Evolutionary conservation across 2,797 vertebrate genomes (phyloP).

Genomic region (Oceanodroma leucorhoa): DNA sequence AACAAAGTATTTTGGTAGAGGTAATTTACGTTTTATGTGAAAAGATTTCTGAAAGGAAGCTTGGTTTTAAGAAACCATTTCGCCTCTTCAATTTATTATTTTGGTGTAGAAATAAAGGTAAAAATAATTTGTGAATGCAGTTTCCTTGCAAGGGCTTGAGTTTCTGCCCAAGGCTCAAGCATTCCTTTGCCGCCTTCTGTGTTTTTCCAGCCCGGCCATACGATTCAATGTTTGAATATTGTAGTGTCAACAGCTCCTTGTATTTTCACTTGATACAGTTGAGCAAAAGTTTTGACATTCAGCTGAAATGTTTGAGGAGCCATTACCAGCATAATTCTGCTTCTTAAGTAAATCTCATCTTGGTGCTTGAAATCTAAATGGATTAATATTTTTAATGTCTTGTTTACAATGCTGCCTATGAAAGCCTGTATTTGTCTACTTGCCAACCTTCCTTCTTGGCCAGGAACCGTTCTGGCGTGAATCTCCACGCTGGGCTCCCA

Average conservation of each 20-base stretch:
- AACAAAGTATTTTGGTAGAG: background rate
- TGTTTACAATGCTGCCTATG: constrained; percentile 67
- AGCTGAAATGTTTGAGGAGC: constrained; percentile 45
- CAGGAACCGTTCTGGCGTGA: constrained; percentile 60
- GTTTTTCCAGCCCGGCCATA: constrained; percentile 29
- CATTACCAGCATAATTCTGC: constrained; percentile 40
- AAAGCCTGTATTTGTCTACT: constrained; percentile 64
- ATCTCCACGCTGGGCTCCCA: constrained; percentile 60
- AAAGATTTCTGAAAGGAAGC: constrained; percentile 36
- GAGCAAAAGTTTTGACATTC: constrained; percentile 35
- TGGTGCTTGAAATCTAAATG: constrained; percentile 50
- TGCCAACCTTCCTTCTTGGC: constrained; percentile 70
- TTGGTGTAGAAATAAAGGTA: background rate
- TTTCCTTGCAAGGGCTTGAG: constrained; percentile 28
- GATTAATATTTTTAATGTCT: constrained; percentile 68
- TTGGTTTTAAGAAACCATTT: background rate
- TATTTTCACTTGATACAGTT: constrained; percentile 39
- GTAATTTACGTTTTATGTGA: constrained; percentile 10
- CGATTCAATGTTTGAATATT: constrained; percentile 19
- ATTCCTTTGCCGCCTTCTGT: constrained; percentile 29
- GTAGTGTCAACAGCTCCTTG: background rate
- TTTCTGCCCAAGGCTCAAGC: constrained; percentile 1
- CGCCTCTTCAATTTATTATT: background rate
- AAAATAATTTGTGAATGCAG: constrained; percentile 32
- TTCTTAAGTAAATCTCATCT: constrained; percentile 51